Percentiles rank a stretch among this genome's conserved stretches.
These are phyloP conservation scores for Adineta ricciae DNA, from an alignment of 2,888 invertebrate species.

Conservation along the genomic window DNA sequence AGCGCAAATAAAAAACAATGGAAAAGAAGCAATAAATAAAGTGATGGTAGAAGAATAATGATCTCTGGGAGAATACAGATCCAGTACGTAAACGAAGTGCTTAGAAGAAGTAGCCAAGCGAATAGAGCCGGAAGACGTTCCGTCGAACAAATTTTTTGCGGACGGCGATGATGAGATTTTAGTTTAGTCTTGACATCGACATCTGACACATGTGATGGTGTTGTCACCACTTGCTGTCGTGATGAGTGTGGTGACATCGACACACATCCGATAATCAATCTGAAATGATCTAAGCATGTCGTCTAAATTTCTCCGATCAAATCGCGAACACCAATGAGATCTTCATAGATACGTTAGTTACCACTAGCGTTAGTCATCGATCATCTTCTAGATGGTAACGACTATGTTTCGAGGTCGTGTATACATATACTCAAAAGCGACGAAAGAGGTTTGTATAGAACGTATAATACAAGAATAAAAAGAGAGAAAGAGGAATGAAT, in stretches of 20 bases:
- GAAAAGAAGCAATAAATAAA: neutral
- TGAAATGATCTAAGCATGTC: neutral
- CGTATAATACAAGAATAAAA: neutral
- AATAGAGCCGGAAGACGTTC: slow-evolving; percentile 29
- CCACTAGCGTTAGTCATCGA: neutral
- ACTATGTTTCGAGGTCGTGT: neutral
- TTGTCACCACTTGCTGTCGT: neutral
- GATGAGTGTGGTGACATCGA: neutral
- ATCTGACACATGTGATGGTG: neutral
- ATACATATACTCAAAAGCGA: neutral
- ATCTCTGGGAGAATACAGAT: neutral
- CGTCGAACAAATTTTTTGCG: neutral
- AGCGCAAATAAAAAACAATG: slow-evolving; percentile 24
- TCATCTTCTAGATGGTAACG: neutral
- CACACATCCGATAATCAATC: neutral
- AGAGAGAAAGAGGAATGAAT: neutral
- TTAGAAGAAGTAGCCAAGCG: slow-evolving; percentile 25
- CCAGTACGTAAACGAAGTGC: slow-evolving; percentile 20
- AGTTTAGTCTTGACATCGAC: neutral
- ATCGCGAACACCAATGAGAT: neutral
- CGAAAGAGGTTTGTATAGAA: neutral
- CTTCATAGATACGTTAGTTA: neutral
- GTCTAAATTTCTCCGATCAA: neutral
- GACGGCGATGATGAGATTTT: neutral
- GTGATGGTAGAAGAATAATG: neutral